phyloP scores from a whole-genome alignment of 2,888 invertebrate species.

The Hirtodrosophila trivittata region DNA sequence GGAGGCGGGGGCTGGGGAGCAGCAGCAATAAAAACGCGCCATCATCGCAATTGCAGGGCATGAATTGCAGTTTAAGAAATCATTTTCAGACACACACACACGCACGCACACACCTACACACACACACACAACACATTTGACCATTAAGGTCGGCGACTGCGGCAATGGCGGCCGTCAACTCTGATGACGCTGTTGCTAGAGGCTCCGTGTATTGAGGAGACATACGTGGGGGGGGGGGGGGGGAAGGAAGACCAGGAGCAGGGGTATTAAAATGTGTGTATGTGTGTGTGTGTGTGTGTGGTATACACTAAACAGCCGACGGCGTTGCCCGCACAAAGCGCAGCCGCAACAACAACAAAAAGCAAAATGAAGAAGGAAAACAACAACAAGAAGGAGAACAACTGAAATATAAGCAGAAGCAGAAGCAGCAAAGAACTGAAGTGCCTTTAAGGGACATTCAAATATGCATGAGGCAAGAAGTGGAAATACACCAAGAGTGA shows the following conservation, averaged over 20 bases:
- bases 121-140: slow-evolving; percentile 48
- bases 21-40: slow-evolving; percentile 65
- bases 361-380: slow-evolving; percentile 1
- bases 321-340: slow-evolving; percentile 35
- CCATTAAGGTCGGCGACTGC: slow-evolving; percentile 67
- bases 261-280: not conserved
- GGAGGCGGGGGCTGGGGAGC: slow-evolving; percentile 2
- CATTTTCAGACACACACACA: slow-evolving; percentile 38
- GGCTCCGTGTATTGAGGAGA: slow-evolving; percentile 9
- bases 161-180: slow-evolving; percentile 69
- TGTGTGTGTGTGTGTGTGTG: slow-evolving; percentile 24
- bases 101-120: slow-evolving; percentile 6
- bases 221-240: slow-evolving; percentile 1
- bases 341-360: slow-evolving; percentile 42
- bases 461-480: slow-evolving; percentile 72
- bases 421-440: slow-evolving; percentile 59
- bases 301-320: slow-evolving; percentile 40
- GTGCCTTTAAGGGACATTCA: slow-evolving; percentile 78
- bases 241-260: not conserved
- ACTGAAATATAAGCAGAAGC: slow-evolving; percentile 37
- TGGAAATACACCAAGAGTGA: slow-evolving; percentile 27
- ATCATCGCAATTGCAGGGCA: slow-evolving; percentile 72
- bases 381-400: slow-evolving; percentile 17
- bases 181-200: slow-evolving; percentile 56
- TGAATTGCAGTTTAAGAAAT: slow-evolving; percentile 75